These are phyloP conservation scores for Triplophysa bombifrons DNA, from an alignment of 2,797 vertebrate genomes.

Conservation along the genomic window DNA sequence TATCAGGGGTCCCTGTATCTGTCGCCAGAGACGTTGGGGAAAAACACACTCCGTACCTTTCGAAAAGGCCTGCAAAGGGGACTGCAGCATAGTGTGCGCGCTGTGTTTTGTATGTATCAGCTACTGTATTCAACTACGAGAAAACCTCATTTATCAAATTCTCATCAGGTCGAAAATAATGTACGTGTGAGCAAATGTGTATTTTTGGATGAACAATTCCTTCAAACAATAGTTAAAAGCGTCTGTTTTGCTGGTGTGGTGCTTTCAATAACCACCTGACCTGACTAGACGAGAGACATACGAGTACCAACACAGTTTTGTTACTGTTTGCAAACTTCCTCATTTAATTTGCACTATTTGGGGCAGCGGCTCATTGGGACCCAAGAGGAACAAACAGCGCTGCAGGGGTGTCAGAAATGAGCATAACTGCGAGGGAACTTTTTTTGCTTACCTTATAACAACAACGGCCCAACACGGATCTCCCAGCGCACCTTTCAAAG, in stretches of 20 bases:
- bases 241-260: background rate
- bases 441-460: conserved; percentile 30
- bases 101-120: conserved; percentile 1
- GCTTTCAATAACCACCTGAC: background rate
- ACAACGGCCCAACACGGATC: conserved; percentile 5
- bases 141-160: conserved; percentile 11
- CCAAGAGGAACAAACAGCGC: conserved; percentile 25
- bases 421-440: conserved; percentile 20
- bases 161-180: background rate
- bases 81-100: conserved; percentile 42
- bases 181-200: background rate
- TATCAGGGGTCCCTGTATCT: conserved; percentile 70
- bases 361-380: conserved; percentile 23
- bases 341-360: conserved; percentile 31
- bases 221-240: conserved; percentile 9
- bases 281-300: background rate
- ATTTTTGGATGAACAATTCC: background rate
- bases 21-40: conserved; percentile 41
- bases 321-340: conserved; percentile 2
- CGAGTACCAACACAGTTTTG: background rate
- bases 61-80: conserved; percentile 68
- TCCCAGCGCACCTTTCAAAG: conserved; percentile 34
- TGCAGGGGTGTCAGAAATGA: conserved; percentile 30
- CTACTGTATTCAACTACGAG: conserved; percentile 25
- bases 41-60: conserved; percentile 70